These are phyloP conservation scores for Lophura nycthemera DNA, from an alignment of 2,113 vertebrate genomes.

Conservation along the genomic window DNA sequence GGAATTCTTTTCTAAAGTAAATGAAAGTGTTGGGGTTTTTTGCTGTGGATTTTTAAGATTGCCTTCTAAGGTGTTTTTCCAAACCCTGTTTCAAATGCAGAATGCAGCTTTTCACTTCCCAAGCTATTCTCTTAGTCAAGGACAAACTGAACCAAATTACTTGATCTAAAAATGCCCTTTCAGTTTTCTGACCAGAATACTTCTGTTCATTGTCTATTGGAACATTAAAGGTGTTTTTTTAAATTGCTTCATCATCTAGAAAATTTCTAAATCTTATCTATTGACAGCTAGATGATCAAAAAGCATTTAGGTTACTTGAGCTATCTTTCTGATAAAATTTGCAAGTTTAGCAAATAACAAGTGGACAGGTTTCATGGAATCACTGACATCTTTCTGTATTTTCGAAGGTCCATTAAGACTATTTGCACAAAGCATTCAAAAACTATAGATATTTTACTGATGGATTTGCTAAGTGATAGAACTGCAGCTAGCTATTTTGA, in stretches of 20 bases:
- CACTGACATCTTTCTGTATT: background rate
- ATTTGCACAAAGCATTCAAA: background rate
- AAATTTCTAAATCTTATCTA: background rate
- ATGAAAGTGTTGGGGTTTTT: background rate
- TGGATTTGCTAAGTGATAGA: background rate
- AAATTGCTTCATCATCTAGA: background rate
- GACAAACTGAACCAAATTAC: conserved; percentile 6
- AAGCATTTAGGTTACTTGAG: background rate
- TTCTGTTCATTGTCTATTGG: background rate
- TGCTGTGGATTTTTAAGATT: background rate
- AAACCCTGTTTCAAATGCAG: conserved; percentile 27
- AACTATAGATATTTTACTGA: background rate
- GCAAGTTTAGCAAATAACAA: background rate
- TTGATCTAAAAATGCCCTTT: conserved; percentile 3
- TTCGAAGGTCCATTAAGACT: background rate
- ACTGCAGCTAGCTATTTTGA: background rate
- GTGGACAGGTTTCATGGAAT: background rate
- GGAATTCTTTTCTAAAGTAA: background rate
- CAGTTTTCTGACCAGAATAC: background rate
- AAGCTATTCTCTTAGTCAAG: background rate
- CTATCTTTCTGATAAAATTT: background rate
- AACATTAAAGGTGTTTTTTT: background rate
- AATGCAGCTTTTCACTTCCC: background rate
- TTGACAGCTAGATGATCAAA: background rate
- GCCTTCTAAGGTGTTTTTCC: background rate